These are phyloP conservation scores for Zele albiditarsus DNA, from an alignment of 2,888 invertebrate species.

Conservation along the genomic window DNA sequence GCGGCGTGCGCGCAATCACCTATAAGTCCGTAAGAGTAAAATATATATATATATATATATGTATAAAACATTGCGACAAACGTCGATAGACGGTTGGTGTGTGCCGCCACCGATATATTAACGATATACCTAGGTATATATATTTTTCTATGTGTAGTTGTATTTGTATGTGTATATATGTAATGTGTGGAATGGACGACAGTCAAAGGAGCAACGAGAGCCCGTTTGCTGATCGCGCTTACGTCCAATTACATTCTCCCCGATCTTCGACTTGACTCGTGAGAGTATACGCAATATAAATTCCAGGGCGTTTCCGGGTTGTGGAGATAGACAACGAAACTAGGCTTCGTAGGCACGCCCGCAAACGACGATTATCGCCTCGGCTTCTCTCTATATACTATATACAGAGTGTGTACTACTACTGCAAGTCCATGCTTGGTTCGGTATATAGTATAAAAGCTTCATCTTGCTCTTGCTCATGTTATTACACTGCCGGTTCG, in stretches of 20 bases:
- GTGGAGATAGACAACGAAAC: constrained; percentile 48
- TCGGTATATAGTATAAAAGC: not conserved
- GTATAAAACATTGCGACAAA: constrained; percentile 41
- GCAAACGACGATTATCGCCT: constrained; percentile 34
- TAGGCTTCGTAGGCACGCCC: constrained; percentile 46
- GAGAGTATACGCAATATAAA: constrained; percentile 44
- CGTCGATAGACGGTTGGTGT: constrained; percentile 11
- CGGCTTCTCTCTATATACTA: constrained; percentile 19
- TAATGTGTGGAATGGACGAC: not conserved
- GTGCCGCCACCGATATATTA: not conserved
- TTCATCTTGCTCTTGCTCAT: not conserved
- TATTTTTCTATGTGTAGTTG: not conserved
- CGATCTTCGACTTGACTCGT: constrained; percentile 29
- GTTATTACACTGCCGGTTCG: not conserved
- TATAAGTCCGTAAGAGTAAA: not conserved
- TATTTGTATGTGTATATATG: not conserved
- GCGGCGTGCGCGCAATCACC: not conserved
- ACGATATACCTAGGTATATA: not conserved
- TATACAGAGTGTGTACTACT: constrained; percentile 3
- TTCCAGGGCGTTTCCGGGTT: constrained; percentile 52
- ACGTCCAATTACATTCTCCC: constrained; percentile 38
- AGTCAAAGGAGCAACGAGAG: constrained; percentile 10
- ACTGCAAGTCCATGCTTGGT: not conserved
- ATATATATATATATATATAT: constrained; percentile 17
- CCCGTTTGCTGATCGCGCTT: constrained; percentile 27